Conservation (phyloP, 2,888 invertebrate genomes). For the Latheticus oryzae region DNA sequence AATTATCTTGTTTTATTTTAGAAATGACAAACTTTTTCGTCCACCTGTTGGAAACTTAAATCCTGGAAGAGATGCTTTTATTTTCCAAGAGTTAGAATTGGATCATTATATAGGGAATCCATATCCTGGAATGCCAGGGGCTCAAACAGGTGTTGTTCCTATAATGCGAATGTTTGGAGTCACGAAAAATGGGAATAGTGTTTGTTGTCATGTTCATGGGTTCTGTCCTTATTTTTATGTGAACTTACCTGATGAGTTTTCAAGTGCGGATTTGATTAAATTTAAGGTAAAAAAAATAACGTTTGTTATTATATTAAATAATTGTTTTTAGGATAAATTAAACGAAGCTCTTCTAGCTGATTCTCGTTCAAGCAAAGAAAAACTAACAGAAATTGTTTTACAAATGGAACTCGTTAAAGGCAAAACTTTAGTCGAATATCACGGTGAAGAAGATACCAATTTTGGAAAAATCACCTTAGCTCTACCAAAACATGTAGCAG, state of each 20-base stretch:
- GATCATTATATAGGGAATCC: constrained; percentile 87
- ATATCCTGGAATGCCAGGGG: constrained; percentile 89
- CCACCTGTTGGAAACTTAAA: constrained; percentile 77
- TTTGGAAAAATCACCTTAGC: constrained; percentile 90
- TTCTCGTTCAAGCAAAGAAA: constrained; percentile 82
- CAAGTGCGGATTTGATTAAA: constrained; percentile 70
- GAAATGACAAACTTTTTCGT: constrained; percentile 61
- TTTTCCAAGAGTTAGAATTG: constrained; percentile 95
- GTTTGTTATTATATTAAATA: no score
- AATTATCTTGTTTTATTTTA: constrained; percentile 35
- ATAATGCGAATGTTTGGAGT: constrained; percentile 91
- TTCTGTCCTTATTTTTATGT: constrained; percentile 97
- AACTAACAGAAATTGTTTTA: constrained; percentile 82
- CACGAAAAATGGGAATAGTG: constrained; percentile 92
- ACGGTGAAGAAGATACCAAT: constrained; percentile 78
- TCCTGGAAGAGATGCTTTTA: constrained; percentile 74
- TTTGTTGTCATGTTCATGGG: constrained; percentile 97
- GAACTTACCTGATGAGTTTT: constrained; percentile 81
- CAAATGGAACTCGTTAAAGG: constrained; percentile 84
- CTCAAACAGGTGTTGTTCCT: constrained; percentile 83
- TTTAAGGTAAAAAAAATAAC: constrained; percentile 77
- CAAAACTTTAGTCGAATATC: constrained; percentile 90
- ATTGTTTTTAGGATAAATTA: constrained; percentile 70
- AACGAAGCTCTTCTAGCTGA: constrained; percentile 84
- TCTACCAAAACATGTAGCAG: constrained; percentile 83